Evolutionary conservation across 2,797 vertebrate species (phyloP).

Genomic region (Sphaeramia orbicularis): DNA sequence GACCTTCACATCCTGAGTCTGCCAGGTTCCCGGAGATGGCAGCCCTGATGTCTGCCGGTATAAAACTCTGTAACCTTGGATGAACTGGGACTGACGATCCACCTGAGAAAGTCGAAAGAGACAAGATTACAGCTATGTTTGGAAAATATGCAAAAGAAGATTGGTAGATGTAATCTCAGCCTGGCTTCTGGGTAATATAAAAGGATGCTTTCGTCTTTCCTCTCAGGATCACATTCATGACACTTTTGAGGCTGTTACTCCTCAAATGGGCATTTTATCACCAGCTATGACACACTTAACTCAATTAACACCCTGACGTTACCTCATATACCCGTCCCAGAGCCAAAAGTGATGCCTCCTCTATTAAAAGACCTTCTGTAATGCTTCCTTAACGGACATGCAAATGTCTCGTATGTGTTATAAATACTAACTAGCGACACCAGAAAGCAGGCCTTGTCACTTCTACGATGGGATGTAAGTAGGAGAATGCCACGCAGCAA

Average conservation of each 20-base stretch:
- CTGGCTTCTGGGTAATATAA: constrained; percentile 21
- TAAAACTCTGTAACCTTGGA: constrained; percentile 96
- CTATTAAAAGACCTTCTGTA: constrained; percentile 61
- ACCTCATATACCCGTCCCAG: constrained; percentile 43
- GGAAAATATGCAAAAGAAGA: background rate
- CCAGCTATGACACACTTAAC: constrained; percentile 61
- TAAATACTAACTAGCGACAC: constrained; percentile 65
- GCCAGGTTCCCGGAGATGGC: constrained; percentile 89
- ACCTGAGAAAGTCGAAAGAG: constrained; percentile 84
- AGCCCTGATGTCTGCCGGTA: constrained; percentile 94
- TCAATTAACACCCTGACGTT: constrained; percentile 71
- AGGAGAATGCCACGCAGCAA: constrained; percentile 41
- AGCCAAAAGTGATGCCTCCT: constrained; percentile 35
- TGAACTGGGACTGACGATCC: constrained; percentile 97
- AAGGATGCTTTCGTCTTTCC: constrained; percentile 35
- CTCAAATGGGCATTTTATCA: constrained; percentile 73
- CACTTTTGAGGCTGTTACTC: constrained; percentile 56
- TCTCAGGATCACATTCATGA: constrained; percentile 45
- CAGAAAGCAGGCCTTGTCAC: constrained; percentile 34
- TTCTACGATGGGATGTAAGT: constrained; percentile 27
- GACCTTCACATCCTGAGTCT: constrained; percentile 93
- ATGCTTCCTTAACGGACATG: constrained; percentile 59
- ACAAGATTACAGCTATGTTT: constrained; percentile 11
- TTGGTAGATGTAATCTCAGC: constrained; percentile 9
- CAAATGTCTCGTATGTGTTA: constrained; percentile 53